Conservation (phyloP, 2,888 invertebrate species). For the Melanchra persicariae region DNA sequence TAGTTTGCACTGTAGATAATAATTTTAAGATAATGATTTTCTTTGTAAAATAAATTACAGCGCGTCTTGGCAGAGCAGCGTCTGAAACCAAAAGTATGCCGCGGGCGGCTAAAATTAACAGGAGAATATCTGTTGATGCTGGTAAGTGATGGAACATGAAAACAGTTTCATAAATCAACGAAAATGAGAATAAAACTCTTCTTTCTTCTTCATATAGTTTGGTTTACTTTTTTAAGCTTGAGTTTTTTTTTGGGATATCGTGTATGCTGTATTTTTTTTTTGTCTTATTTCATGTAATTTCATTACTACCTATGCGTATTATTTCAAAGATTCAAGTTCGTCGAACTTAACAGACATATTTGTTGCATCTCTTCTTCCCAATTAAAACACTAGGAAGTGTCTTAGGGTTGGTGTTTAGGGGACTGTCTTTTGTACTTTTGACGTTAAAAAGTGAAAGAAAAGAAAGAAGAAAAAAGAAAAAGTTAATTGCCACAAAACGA, state of each 20-base stretch:
- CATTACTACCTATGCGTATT: not conserved
- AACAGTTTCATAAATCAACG: too few relatives aligned
- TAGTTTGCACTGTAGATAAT: conserved; percentile 16
- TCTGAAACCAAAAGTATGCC: conserved; percentile 79
- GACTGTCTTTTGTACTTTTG: too few relatives aligned
- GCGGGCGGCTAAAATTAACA: conserved; percentile 76
- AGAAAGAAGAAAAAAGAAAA: too few relatives aligned
- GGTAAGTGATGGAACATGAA: conserved; percentile 70
- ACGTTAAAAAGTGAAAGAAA: too few relatives aligned
- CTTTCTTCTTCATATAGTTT: too few relatives aligned
- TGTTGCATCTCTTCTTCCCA: not conserved
- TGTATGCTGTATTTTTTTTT: not conserved
- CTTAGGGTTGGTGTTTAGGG: too few relatives aligned
- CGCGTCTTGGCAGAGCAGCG: conserved; percentile 77
- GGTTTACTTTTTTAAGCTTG: not conserved
- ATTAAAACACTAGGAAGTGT: too few relatives aligned
- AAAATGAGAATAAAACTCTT: too few relatives aligned
- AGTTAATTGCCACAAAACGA: too few relatives aligned
- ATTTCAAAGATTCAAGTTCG: not conserved
- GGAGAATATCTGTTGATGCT: conserved; percentile 81
- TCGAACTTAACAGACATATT: not conserved
- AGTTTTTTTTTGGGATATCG: not conserved
- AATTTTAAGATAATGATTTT: not conserved
- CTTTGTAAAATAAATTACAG: conserved; percentile 68
- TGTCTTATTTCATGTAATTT: not conserved